Evolutionary conservation across 2,113 vertebrate genomes (phyloP), one percentile per base, ranked within the genome.

Genomic region (Polypterus bichir): DNA sequence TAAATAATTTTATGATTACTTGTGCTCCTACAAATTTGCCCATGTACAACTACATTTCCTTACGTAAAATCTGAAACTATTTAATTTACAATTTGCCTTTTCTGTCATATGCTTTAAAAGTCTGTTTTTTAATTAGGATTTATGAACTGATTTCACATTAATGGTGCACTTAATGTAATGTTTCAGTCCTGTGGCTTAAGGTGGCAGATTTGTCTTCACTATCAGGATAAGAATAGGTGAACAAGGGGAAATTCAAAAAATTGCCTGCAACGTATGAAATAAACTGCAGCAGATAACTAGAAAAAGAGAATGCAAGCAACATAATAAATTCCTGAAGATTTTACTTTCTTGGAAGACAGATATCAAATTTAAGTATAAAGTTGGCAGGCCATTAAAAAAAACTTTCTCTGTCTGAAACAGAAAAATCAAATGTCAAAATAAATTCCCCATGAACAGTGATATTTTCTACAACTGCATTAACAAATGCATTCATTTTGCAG

Each of bases 361-460:
- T 82, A 83, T 83, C 82, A 74, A 83, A 82, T 80, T 82, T 79
- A 76, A 67, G 69, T 75, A 66, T 56, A 64, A 71, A 69, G 72
- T 70, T 83, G 82, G 75, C 77, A 83, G 82, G 72, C 81, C 81
- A 84, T 86, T 86, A 84, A 84, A 86, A 81, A 61, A 1, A 87
- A 83, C 83, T 77, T 82, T 68, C 75, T 79, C 82, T 73, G 67
- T 80, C 74, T 59, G 71, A 73, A 77, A 77, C 79, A 74, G 80
- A 76, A 80, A 65, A 70, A 65, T 27, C 74, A 75, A 59, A 69
- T 79, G 80, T 84, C 82, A 78, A 73, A 79, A 70, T 71, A 54
- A 10, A 80, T 84, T 66, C 73, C 73, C 77, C 66, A 47, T 61
- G 44, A 61, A 62, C 62, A 73, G 61, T 66, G 59, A 69, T 69